Conservation (phyloP, 2,113 vertebrate species). For the Ovibos moschatus region DNA sequence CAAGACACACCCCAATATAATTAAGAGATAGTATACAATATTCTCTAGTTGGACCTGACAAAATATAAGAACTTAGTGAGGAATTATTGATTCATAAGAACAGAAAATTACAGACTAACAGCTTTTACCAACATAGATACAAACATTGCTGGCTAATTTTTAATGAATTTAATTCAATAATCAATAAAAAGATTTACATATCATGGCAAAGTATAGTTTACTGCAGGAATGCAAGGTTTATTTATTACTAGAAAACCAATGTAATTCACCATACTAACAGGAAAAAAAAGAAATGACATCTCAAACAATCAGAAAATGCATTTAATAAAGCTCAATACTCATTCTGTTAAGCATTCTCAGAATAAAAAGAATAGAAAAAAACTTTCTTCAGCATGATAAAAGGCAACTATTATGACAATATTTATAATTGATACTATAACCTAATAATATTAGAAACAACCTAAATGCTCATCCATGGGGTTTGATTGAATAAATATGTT, state of each 20-base stretch:
- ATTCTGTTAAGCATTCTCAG: neutral
- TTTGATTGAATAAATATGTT: neutral
- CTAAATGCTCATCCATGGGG: neutral
- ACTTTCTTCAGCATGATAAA: neutral
- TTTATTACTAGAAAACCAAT: neutral
- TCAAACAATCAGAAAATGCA: neutral
- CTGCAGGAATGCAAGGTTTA: neutral
- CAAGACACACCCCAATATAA: neutral
- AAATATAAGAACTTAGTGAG: neutral
- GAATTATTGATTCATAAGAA: neutral
- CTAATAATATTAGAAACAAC: neutral
- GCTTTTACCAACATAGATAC: neutral
- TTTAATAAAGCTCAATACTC: neutral
- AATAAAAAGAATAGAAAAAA: neutral
- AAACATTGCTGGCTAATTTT: neutral
- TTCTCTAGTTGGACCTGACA: neutral
- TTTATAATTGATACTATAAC: neutral
- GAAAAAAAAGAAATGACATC: neutral
- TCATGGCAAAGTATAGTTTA: neutral
- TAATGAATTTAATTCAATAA: neutral
- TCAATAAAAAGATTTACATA: neutral
- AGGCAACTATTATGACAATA: neutral
- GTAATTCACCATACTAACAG: neutral
- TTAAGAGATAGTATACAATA: neutral
- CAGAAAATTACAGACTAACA: neutral